Percentiles rank a stretch among this genome's conserved stretches.
Evolutionary conservation across 2,888 invertebrate species (phyloP).

Genomic region (Zygaena filipendulae): DNA sequence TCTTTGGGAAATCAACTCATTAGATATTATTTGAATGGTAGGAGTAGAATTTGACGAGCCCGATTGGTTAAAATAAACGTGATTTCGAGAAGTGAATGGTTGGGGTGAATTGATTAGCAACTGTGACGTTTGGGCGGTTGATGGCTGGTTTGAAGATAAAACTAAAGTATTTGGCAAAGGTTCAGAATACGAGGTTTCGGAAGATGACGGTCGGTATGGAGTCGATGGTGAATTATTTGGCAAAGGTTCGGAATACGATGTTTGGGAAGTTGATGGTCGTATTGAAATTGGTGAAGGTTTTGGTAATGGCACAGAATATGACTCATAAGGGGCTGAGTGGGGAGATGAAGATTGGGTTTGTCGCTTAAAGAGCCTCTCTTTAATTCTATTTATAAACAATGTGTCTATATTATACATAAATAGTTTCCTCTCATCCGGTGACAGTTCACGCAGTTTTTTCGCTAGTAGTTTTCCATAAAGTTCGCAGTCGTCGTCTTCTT

Average conservation of each 20-base stretch:
- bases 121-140: too few relatives aligned
- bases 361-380: neutral
- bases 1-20: neutral
- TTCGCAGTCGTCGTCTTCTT: constrained; percentile 11
- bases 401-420: constrained; percentile 13
- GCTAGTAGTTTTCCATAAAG: constrained; percentile 7
- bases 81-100: neutral
- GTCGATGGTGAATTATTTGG: neutral
- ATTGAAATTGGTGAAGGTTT: neutral
- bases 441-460: constrained; percentile 9
- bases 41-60: neutral
- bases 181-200: neutral
- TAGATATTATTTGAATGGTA: neutral
- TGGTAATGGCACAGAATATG: neutral
- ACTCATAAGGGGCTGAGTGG: neutral
- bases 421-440: constrained; percentile 8
- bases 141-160: too few relatives aligned
- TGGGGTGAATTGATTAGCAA: too few relatives aligned
- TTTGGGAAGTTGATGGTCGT: neutral
- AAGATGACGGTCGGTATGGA: neutral
- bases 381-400: constrained; percentile 1
- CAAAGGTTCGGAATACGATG: neutral
- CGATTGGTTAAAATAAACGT: neutral
- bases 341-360: neutral
- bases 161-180: too few relatives aligned